Percentiles rank a stretch among this genome's conserved stretches.
Conservation (phyloP, 2,888 invertebrate species). For the Meta bourneti region DNA sequence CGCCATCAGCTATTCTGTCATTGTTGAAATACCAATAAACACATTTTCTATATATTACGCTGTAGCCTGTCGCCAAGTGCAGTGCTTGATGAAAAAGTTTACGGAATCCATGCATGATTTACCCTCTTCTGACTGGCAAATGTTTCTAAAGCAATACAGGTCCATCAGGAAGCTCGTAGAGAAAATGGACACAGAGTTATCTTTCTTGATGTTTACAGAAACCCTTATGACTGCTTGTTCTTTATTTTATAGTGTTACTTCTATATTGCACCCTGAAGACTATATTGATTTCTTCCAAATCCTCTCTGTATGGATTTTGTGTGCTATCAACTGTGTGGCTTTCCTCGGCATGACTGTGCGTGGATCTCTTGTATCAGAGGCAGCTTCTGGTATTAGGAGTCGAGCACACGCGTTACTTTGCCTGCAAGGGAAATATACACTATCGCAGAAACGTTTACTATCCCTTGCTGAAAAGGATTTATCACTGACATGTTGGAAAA, state of each 20-base stretch:
- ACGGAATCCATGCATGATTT: background rate
- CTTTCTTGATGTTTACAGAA: conserved; percentile 1
- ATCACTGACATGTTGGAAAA: conserved; percentile 18
- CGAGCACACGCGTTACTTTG: background rate
- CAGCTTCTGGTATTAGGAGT: background rate
- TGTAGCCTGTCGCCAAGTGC: background rate
- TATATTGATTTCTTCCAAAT: background rate
- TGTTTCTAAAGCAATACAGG: background rate
- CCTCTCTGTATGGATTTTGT: background rate
- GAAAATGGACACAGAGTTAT: conserved; percentile 12
- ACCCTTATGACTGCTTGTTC: background rate
- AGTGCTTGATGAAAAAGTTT: background rate
- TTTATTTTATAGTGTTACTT: background rate
- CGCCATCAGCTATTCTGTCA: too few species aligned
- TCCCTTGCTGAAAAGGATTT: background rate
- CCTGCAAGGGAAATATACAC: background rate
- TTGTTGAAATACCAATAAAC: background rate
- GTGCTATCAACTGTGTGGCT: background rate
- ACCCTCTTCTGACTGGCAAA: background rate
- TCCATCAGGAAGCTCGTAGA: background rate
- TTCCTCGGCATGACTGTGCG: conserved; percentile 6
- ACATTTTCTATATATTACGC: conserved; percentile 3
- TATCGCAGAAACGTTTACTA: background rate
- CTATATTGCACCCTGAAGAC: background rate
- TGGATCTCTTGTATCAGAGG: background rate